A percentile compares a stretch with the other conserved stretches of the same genome.
Evolutionary conservation across 2,888 invertebrate genomes (phyloP).

Genomic region (Cephus sareptanus): DNA sequence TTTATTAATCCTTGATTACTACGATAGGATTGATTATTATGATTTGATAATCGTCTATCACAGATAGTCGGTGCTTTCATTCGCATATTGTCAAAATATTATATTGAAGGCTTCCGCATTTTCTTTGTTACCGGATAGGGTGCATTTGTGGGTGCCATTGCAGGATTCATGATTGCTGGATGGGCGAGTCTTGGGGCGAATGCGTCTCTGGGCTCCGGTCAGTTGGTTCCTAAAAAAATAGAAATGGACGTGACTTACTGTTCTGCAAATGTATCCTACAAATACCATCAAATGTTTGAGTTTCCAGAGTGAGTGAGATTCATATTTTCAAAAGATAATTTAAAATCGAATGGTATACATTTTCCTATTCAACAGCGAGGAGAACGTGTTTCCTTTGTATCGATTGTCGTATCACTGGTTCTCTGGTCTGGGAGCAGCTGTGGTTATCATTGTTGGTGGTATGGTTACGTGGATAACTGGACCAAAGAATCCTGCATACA

Average conservation of each 20-base stretch:
- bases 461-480: slow-evolving; percentile 73
- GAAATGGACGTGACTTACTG: slow-evolving; percentile 68
- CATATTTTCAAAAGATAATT: not conserved
- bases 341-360: not conserved
- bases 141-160: slow-evolving; percentile 69
- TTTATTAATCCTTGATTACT: not conserved
- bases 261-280: slow-evolving; percentile 55
- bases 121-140: slow-evolving; percentile 48
- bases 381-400: slow-evolving; percentile 77
- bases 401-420: slow-evolving; percentile 86
- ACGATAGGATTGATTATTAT: not conserved
- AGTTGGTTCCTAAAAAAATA: slow-evolving; percentile 71
- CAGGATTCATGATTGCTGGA: slow-evolving; percentile 73
- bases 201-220: slow-evolving; percentile 72
- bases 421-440: slow-evolving; percentile 76
- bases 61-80: not conserved
- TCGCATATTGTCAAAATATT: not conserved
- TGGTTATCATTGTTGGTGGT: slow-evolving; percentile 77
- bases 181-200: slow-evolving; percentile 77
- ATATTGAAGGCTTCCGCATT: slow-evolving; percentile 23
- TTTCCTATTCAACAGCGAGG: slow-evolving; percentile 50
- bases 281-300: slow-evolving; percentile 49
- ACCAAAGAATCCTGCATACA: slow-evolving; percentile 65
- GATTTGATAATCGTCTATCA: not conserved
- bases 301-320: slow-evolving; percentile 26